Evolutionary conservation across 1,140 invertebrate genomes (phyloP).

Genomic region (Lepidurus apus): DNA sequence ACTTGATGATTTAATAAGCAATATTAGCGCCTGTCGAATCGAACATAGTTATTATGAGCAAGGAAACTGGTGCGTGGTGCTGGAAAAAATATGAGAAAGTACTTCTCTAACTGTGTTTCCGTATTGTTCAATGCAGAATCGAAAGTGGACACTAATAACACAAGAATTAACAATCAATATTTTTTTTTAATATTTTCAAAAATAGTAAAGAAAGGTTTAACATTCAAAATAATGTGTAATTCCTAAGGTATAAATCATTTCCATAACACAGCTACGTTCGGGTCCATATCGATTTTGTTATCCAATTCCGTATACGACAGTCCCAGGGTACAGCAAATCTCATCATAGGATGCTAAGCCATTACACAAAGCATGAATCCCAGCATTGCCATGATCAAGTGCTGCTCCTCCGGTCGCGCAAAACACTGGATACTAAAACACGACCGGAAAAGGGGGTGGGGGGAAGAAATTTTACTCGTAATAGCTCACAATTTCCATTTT

Average conservation of each 20-base stretch:
- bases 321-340: constrained; percentile 84
- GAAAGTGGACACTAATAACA: no score
- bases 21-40: constrained; percentile 53
- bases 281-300: constrained; percentile 76
- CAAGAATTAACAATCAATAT: no score
- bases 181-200: no score
- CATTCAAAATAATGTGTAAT: no score
- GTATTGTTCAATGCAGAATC: no score
- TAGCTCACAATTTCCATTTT: no score
- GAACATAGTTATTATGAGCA: constrained; percentile 83
- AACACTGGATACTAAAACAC: constrained; percentile 54
- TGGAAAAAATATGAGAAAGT: constrained; percentile 52
- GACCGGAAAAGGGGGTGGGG: neutral
- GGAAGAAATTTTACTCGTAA: neutral
- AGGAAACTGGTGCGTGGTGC: constrained; percentile 89
- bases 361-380: constrained; percentile 64
- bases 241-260: constrained; percentile 53
- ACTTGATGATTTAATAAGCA: constrained; percentile 62
- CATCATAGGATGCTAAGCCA: constrained; percentile 72
- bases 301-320: constrained; percentile 72
- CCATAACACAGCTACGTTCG: constrained; percentile 75
- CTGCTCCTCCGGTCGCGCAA: constrained; percentile 42
- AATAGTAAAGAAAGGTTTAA: no score
- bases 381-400: constrained; percentile 38
- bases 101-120: neutral